Base-by-base conservation (phyloP, 2,888 invertebrate species). In the Nematopogon swammerdamellus region DNA sequence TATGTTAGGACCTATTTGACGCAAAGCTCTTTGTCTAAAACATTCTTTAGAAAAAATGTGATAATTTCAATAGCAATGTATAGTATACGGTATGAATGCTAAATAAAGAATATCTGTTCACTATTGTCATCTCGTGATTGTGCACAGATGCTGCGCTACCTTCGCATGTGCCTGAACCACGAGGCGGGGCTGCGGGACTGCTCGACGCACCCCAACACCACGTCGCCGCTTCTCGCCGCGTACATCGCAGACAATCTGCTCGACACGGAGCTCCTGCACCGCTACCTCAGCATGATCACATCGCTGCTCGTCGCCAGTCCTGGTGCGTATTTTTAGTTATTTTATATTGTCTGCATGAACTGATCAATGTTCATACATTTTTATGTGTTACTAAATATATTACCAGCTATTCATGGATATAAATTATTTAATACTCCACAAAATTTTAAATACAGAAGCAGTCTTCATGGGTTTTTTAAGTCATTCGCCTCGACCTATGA, bases 131-230 rank as follows among this genome's bases (percentile, higher is more conserved):
- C n/a, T n/a, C n/a, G n/a, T n/a, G n/a, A n/a, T n/a, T n/a, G n/a
- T n/a, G n/a, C n/a, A 25, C 61, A 90, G 89, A 85, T 91, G 49
- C 73, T 95, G 18, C 81, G 88, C 18, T 95, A 93, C 68, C 72
- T 93, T 56, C 83, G 94, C 5, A 81, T 91, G 65, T 94, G 94
- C 59, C 72, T 95, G 46, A 87, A 90, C 62, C 70, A 82, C 68
- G 75, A 84, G 59, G 69, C 82, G 62, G 66, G 81, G 50, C 55
- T 80, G 54, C 62, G 70, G 60, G 68, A 81, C 67, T 70, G 72
- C 63, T 67, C 75, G 20, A 82, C 75, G 59, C 88, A 85, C 65
- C 88, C 85, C 11, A 86, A 80, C 64, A 85, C 80, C 59, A 81
- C 73, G 57, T 84, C 87, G 0, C 88, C 88, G 3, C 69, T 86